Conservation (phyloP, 2,888 invertebrate genomes). For the Drosophila lutescens region DNA sequence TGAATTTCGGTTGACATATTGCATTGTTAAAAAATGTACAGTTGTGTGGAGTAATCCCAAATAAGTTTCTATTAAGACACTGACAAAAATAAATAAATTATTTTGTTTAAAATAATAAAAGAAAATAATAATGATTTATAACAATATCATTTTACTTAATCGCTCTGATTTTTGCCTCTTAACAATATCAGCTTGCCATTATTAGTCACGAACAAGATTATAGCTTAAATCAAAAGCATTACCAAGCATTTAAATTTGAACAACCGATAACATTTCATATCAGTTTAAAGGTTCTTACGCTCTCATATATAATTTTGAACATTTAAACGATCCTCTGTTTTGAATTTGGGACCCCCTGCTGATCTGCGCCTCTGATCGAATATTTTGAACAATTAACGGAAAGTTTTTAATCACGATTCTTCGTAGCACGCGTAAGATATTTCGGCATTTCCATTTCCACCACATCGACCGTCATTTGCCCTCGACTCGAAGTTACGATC, state of each 20-base stretch:
- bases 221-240: neutral
- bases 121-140: too few species aligned
- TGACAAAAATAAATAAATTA: neutral
- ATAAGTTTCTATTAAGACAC: neutral
- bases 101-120: too few species aligned
- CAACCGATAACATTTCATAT: conserved; percentile 1
- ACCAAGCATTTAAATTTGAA: neutral
- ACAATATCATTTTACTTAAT: too few species aligned
- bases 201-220: conserved; percentile 10
- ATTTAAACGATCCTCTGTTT: conserved; percentile 1
- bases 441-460: conserved; percentile 30
- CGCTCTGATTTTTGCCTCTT: neutral
- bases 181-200: neutral
- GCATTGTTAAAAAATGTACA: neutral
- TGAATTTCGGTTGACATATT: neutral
- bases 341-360: neutral
- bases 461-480: conserved; percentile 47
- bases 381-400: conserved; percentile 43
- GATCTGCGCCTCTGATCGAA: conserved; percentile 8
- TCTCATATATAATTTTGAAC: too few species aligned
- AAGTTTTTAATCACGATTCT: conserved; percentile 58
- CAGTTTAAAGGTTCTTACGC: neutral
- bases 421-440: conserved; percentile 25
- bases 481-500: conserved; percentile 36
- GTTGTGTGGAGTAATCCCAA: neutral